Evolutionary conservation across 2,888 invertebrate species (phyloP).

Genomic region (Amblyjoppa proteus): DNA sequence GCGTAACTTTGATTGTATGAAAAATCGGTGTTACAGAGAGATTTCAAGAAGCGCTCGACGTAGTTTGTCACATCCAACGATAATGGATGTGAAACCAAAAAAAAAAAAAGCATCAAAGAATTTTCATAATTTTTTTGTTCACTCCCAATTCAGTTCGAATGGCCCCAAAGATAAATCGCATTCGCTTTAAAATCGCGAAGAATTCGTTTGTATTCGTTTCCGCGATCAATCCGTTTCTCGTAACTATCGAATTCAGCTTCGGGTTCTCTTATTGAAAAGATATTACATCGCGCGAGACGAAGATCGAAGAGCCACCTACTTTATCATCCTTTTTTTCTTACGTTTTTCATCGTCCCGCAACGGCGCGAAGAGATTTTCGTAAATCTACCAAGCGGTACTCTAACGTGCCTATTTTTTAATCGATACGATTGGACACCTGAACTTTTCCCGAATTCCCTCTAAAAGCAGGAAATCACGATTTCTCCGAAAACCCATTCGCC

Average conservation of each 20-base stretch:
- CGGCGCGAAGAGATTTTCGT: background rate
- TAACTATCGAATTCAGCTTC: background rate
- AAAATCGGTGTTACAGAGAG: background rate
- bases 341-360: background rate
- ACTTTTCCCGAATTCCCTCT: background rate
- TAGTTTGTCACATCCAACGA: background rate
- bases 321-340: background rate
- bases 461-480: background rate
- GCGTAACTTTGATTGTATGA: background rate
- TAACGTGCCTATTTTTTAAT: background rate
- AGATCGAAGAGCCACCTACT: background rate
- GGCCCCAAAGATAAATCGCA: background rate
- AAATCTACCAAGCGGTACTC: background rate
- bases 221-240: background rate
- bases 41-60: background rate
- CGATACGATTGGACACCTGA: background rate
- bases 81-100: background rate
- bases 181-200: background rate
- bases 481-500: too few species aligned
- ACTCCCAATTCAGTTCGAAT: background rate
- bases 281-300: background rate
- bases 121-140: background rate
- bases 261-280: conserved; percentile 1
- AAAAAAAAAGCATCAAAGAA: background rate
- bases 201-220: too few species aligned